A percentile compares a stretch with the other conserved stretches of the same genome.
Evolutionary conservation across 2,113 vertebrate genomes (phyloP).

Genomic region (Elephantulus edwardii): DNA sequence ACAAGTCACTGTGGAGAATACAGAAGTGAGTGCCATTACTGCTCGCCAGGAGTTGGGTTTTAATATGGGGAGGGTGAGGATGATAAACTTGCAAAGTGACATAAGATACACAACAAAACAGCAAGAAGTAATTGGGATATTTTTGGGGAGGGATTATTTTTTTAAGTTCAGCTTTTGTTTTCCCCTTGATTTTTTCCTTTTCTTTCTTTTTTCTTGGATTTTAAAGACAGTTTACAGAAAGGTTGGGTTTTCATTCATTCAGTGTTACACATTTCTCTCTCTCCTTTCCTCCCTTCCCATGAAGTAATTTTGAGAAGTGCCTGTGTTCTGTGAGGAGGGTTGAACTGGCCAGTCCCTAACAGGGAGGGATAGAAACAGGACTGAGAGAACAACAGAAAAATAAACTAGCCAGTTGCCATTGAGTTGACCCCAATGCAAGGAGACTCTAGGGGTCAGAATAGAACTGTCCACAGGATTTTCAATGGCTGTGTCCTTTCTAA

Average conservation of each 20-base stretch:
- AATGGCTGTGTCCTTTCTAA: not conserved
- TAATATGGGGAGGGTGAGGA: not conserved
- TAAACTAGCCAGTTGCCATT: not conserved
- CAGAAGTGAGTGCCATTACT: not conserved
- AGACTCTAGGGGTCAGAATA: not conserved
- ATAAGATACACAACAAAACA: rapidly evolving
- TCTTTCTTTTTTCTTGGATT: too few relatives aligned
- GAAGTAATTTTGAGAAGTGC: not conserved
- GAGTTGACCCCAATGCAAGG: not conserved
- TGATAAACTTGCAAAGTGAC: not conserved
- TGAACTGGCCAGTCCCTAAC: rapidly evolving
- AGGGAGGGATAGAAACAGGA: not conserved
- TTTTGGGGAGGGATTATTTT: too few relatives aligned
- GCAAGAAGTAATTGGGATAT: too few relatives aligned
- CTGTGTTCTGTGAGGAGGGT: not conserved
- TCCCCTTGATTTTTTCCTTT: too few relatives aligned
- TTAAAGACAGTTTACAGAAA: too few relatives aligned
- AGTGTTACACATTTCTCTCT: too few relatives aligned
- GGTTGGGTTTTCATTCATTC: too few relatives aligned
- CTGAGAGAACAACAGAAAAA: not conserved
- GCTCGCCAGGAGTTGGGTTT: not conserved
- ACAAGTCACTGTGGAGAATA: not conserved
- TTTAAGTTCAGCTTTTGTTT: too few relatives aligned
- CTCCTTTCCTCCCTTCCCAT: rapidly evolving
- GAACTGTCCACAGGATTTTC: not conserved